Evolutionary conservation across 37 sponge, comb jelly and placozoan genomes (phyloP).

Genomic region (Bolinopsis microptera): DNA sequence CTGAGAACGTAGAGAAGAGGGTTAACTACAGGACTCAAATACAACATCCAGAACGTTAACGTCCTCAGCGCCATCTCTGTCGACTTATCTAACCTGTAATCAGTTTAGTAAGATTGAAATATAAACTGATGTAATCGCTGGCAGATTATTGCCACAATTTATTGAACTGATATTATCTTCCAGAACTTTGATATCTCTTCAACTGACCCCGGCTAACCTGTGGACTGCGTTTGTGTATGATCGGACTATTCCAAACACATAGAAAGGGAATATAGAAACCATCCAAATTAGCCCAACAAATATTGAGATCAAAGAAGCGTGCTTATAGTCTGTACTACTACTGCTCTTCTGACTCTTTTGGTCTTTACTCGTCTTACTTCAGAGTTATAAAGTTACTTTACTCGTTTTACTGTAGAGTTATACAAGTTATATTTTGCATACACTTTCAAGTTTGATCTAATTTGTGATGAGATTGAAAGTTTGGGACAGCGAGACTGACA

Average conservation of each 20-base stretch:
- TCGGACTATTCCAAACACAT: background rate
- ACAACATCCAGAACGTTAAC: constrained; percentile 11
- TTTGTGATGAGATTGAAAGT: too few relatives aligned
- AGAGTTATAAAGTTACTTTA: too few relatives aligned
- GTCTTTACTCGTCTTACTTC: too few relatives aligned
- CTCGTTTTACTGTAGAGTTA: too few relatives aligned
- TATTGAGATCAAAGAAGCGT: background rate
- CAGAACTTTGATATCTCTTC: too few relatives aligned
- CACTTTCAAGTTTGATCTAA: too few relatives aligned
- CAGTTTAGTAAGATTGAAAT: background rate
- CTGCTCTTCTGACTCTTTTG: background rate
- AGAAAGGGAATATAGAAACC: constrained; percentile 4
- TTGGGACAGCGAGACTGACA: too few relatives aligned
- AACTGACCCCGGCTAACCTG: background rate
- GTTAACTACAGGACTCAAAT: background rate
- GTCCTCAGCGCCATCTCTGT: background rate
- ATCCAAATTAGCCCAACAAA: background rate
- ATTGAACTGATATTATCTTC: too few relatives aligned
- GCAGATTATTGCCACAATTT: too few relatives aligned
- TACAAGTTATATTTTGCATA: too few relatives aligned
- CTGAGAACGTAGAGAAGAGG: background rate
- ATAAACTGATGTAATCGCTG: too few relatives aligned
- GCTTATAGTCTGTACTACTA: background rate
- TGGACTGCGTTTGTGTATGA: background rate
- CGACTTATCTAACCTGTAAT: background rate